These are phyloP conservation scores for Graphium colonna DNA, from an alignment of 2,888 invertebrate species.

Conservation along the genomic window DNA sequence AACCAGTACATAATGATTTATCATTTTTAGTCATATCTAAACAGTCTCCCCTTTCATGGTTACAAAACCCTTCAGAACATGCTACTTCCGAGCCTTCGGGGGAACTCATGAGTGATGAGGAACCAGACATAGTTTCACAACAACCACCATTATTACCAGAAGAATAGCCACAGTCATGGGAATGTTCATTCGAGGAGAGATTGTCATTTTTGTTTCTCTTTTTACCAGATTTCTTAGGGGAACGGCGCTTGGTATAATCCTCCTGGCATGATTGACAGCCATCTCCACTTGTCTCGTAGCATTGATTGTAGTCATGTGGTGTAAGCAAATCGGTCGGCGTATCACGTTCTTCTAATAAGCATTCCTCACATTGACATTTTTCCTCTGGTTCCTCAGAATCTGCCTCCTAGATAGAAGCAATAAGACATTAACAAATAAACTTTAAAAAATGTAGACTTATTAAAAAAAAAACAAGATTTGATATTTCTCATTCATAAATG, in stretches of 20 bases:
- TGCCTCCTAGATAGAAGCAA: slow-evolving; percentile 48
- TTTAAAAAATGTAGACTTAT: no score
- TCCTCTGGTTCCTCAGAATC: slow-evolving; percentile 74
- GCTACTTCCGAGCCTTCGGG: slow-evolving; percentile 95
- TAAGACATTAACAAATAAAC: no score
- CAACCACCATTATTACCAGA: slow-evolving; percentile 90
- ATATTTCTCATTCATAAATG: no score
- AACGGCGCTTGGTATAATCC: slow-evolving; percentile 60
- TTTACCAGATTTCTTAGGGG: slow-evolving; percentile 58
- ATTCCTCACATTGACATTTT: slow-evolving; percentile 74
- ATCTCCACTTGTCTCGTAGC: slow-evolving; percentile 54
- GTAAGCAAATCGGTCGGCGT: slow-evolving; percentile 65
- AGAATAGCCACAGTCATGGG: slow-evolving; percentile 93
- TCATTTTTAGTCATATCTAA: slow-evolving; percentile 61
- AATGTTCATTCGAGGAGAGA: slow-evolving; percentile 84
- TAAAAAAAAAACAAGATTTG: no score
- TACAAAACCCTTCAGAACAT: slow-evolving; percentile 93
- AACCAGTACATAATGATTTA: slow-evolving; percentile 68
- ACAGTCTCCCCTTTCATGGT: slow-evolving; percentile 82
- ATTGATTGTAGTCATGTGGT: slow-evolving; percentile 55
- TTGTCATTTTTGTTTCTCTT: slow-evolving; percentile 74
- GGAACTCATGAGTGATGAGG: slow-evolving; percentile 90
- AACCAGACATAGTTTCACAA: slow-evolving; percentile 83
- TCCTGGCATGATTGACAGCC: slow-evolving; percentile 74
- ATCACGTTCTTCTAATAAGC: slow-evolving; percentile 64